Percentiles rank a stretch among this genome's conserved stretches.
phyloP scores from a whole-genome alignment of 2,113 vertebrate species.

The Ceyx margarethae region DNA sequence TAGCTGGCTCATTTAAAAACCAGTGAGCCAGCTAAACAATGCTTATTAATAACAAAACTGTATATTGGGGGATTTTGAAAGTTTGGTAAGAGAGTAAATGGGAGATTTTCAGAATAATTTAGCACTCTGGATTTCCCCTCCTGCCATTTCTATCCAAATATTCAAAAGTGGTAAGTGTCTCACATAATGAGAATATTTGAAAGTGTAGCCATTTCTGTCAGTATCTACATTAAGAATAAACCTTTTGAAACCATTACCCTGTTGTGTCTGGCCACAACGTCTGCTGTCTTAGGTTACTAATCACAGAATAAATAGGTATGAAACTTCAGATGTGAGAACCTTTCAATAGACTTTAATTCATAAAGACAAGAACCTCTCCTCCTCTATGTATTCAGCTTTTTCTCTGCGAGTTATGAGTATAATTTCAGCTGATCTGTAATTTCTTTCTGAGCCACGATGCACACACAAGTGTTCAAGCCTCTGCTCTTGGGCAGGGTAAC shows the following conservation, averaged over 20 bases:
- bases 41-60: neutral
- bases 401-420: neutral
- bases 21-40: neutral
- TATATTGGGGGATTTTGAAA: neutral
- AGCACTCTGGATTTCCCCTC: neutral
- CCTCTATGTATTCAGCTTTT: neutral
- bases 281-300: neutral
- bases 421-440: neutral
- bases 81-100: neutral
- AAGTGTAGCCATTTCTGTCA: neutral
- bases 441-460: neutral
- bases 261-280: neutral
- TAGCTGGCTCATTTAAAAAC: neutral
- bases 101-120: neutral
- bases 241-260: neutral
- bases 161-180: neutral
- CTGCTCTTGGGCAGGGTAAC: constrained; percentile 5
- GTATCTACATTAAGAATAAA: neutral
- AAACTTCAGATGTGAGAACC: neutral
- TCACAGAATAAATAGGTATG: neutral
- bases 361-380: neutral
- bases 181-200: neutral
- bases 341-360: neutral
- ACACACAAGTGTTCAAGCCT: neutral
- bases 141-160: neutral